These are phyloP conservation scores for Phengaris arion DNA, from an alignment of 2,888 invertebrate species.

Conservation along the genomic window DNA sequence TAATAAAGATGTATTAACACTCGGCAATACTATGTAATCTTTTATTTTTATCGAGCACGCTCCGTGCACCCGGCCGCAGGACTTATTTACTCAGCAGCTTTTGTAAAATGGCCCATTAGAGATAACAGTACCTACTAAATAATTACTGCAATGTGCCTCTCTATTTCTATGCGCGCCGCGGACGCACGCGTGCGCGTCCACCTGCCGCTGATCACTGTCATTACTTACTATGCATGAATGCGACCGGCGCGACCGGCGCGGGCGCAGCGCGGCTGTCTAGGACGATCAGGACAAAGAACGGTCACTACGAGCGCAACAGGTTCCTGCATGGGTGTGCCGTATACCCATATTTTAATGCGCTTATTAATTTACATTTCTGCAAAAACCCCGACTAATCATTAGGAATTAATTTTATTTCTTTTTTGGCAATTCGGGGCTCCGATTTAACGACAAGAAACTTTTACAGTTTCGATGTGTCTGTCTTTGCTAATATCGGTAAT, in stretches of 20 bases:
- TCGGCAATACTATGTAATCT: constrained; percentile 41
- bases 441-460: no score
- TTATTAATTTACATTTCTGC: constrained; percentile 63
- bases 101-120: constrained; percentile 77
- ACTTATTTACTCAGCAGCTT: constrained; percentile 78
- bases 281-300: constrained; percentile 75
- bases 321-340: constrained; percentile 70
- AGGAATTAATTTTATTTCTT: constrained; percentile 47
- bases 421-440: no score
- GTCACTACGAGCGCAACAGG: constrained; percentile 66
- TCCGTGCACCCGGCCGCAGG: constrained; percentile 66
- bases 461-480: no score
- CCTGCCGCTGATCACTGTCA: constrained; percentile 77
- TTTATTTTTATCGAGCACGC: constrained; percentile 24
- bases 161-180: constrained; percentile 71
- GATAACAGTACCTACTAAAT: constrained; percentile 75
- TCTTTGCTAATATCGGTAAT: no score
- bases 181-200: constrained; percentile 66
- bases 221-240: constrained; percentile 80
- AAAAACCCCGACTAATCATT: constrained; percentile 51
- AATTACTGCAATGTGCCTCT: constrained; percentile 79
- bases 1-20: constrained; percentile 36
- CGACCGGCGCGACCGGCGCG: constrained; percentile 36
- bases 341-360: constrained; percentile 60
- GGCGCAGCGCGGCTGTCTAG: constrained; percentile 60